These are phyloP conservation scores for Falco peregrinus DNA, from an alignment of 2,797 vertebrate genomes.

Conservation along the genomic window DNA sequence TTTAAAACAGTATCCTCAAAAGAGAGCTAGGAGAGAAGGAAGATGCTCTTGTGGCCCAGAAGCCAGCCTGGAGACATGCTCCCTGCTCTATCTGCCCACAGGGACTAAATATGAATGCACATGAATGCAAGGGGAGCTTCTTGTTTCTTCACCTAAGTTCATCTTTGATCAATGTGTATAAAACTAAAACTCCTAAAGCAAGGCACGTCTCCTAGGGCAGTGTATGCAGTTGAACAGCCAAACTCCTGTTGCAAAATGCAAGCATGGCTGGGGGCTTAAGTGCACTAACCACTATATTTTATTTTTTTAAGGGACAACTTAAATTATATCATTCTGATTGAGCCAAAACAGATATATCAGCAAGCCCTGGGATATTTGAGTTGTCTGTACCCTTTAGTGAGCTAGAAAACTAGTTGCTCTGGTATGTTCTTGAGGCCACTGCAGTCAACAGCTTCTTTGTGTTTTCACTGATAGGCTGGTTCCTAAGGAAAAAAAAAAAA, in stretches of 20 bases:
- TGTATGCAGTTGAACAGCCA: neutral
- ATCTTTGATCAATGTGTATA: neutral
- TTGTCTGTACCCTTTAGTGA: neutral
- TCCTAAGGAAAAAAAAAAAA: neutral
- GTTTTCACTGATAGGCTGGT: neutral
- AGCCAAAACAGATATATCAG: neutral
- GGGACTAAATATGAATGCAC: neutral
- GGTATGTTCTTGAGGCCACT: neutral
- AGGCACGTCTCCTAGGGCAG: neutral
- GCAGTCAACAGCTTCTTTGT: neutral
- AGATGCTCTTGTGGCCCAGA: neutral
- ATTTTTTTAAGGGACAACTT: neutral
- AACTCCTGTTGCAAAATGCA: neutral
- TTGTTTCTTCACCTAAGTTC: neutral
- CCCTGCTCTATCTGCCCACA: neutral
- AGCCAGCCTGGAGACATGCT: neutral
- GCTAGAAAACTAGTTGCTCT: neutral
- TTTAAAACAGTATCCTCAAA: constrained; percentile 6
- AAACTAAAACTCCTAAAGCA: neutral
- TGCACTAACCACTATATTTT: neutral
- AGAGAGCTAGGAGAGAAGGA: neutral
- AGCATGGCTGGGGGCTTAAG: neutral
- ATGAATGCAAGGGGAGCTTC: neutral
- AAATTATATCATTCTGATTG: neutral
- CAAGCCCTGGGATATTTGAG: neutral